A percentile compares a stretch with the other conserved stretches of the same genome.
These are phyloP conservation scores for Romanomermis culicivorax DNA, from an alignment of 2,888 invertebrate genomes.

Conservation along the genomic window DNA sequence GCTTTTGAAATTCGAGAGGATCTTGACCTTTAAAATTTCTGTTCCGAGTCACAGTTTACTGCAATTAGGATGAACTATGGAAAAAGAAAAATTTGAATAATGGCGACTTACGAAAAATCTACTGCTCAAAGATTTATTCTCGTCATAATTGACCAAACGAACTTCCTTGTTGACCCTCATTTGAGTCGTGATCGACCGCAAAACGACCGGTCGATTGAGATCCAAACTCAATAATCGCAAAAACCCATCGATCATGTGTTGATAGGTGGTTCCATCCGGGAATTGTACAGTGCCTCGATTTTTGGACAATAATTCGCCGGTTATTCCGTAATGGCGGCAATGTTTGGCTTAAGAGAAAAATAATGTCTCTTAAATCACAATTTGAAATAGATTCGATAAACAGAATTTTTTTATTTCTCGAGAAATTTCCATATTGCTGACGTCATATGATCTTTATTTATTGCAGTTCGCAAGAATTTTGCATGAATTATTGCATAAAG, in stretches of 20 bases:
- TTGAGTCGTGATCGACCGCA: neutral
- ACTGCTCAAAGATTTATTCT: neutral
- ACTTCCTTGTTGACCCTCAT: slow-evolving; percentile 2
- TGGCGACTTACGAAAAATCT: slow-evolving; percentile 1
- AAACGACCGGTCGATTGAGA: neutral
- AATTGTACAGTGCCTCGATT: neutral
- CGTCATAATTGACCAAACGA: neutral
- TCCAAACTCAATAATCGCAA: neutral
- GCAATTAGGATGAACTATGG: too few species aligned
- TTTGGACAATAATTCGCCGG: neutral
- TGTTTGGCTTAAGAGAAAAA: neutral
- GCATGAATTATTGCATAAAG: too few species aligned
- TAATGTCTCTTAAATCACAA: too few species aligned
- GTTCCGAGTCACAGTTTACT: too few species aligned
- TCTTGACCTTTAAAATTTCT: too few species aligned
- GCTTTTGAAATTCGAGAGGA: too few species aligned
- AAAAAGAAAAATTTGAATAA: too few species aligned
- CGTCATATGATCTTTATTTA: too few species aligned
- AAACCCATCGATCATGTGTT: neutral
- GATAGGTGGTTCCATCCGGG: neutral
- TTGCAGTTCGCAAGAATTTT: too few species aligned
- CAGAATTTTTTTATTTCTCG: too few species aligned
- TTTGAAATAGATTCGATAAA: too few species aligned
- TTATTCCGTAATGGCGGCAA: neutral
- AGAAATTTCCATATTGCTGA: too few species aligned